Evolutionary conservation across 2,888 invertebrate species (phyloP).

Genomic region (Mesorhabditis sp.): DNA sequence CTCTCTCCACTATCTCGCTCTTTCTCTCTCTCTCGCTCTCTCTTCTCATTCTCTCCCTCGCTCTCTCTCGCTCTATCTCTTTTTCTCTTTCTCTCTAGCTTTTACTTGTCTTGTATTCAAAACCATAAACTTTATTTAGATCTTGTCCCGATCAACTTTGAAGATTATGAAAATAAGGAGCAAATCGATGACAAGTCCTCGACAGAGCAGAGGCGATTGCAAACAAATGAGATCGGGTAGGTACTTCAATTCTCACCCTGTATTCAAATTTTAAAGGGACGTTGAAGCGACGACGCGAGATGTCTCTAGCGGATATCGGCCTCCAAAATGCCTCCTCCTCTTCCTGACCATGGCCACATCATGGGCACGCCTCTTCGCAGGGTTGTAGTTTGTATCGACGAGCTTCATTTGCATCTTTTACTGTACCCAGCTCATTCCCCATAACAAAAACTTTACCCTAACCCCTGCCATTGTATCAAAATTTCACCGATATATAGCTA

Average conservation of each 20-base stretch:
- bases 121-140: constrained; percentile 22
- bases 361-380: constrained; percentile 28
- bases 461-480: too few species aligned
- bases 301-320: constrained; percentile 21
- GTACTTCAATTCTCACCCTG: not conserved
- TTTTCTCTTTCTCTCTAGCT: too few species aligned
- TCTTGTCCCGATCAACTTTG: constrained; percentile 39
- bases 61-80: too few species aligned
- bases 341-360: constrained; percentile 39
- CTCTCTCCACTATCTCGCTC: constrained; percentile 17
- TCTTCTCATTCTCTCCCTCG: too few species aligned
- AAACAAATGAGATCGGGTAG: constrained; percentile 4
- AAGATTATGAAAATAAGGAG: constrained; percentile 31
- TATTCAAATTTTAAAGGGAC: not conserved
- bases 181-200: constrained; percentile 13
- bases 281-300: constrained; percentile 12
- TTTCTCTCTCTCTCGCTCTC: too few species aligned
- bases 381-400: not conserved
- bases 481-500: too few species aligned
- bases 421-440: too few species aligned
- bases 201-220: not conserved
- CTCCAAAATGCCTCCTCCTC: constrained; percentile 31
- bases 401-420: too few species aligned
- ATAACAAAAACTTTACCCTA: too few species aligned
- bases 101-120: too few species aligned